Conservation (phyloP, 1,140 invertebrate genomes). For the Lycorma delicatula region DNA sequence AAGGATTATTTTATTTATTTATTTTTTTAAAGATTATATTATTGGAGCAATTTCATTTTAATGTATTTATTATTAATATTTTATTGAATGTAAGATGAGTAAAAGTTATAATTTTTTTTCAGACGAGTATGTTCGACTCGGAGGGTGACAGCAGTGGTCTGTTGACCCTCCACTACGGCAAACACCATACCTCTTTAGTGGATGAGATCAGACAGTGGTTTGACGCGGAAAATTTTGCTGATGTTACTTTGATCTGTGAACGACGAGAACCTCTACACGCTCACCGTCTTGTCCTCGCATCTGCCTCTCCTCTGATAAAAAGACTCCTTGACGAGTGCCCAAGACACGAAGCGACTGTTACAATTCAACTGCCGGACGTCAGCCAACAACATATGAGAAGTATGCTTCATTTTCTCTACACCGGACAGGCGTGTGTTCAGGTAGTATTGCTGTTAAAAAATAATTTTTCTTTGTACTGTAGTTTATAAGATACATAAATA, state of each 20-base stretch:
- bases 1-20: too few species aligned
- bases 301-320: slow-evolving; percentile 70
- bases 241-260: slow-evolving; percentile 71
- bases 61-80: too few species aligned
- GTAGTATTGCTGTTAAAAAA: too few species aligned
- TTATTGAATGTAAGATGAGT: too few species aligned
- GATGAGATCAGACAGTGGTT: slow-evolving; percentile 78
- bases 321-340: slow-evolving; percentile 63
- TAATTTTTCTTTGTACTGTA: too few species aligned
- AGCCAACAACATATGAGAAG: slow-evolving; percentile 64
- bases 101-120: too few species aligned
- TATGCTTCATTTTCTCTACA: slow-evolving; percentile 72
- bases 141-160: slow-evolving; percentile 44
- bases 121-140: slow-evolving; percentile 11
- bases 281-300: slow-evolving; percentile 71
- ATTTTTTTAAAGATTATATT: too few species aligned
- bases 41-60: too few species aligned
- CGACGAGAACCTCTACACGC: slow-evolving; percentile 54
- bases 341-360: slow-evolving; percentile 45
- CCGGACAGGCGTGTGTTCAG: slow-evolving; percentile 71
- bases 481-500: too few species aligned
- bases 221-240: slow-evolving; percentile 68
- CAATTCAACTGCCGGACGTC: slow-evolving; percentile 70
- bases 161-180: slow-evolving; percentile 80
- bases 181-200: slow-evolving; percentile 78